Base-by-base conservation (phyloP, 2,113 vertebrate genomes). In the Strix uralensis region DNA sequence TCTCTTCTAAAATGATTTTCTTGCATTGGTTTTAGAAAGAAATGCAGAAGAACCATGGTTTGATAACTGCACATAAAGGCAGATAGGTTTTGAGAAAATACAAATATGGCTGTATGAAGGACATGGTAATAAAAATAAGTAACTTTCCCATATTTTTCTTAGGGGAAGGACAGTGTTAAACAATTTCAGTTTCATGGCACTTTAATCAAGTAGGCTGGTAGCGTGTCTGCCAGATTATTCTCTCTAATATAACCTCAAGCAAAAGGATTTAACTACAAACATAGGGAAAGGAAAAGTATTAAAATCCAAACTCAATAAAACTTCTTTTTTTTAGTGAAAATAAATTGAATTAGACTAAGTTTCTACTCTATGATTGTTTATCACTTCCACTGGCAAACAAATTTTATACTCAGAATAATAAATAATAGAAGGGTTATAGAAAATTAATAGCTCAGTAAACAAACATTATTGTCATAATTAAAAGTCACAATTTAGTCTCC, bases 371-470 rank as follows among this genome's bases (percentile, higher is more conserved):
- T 79, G 22, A 46, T 88, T 88, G 19, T 91, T 96, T 92, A 88
- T 65, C 80, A 74, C 2, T 15, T 95, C 61, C 83, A 62, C 47
- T 66, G 23, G 47, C 5, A 86, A 71, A 88, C 59, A 92, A 92
- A 85, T 94, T 94, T 88, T 88, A 86, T 67, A 44, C 5, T 89
- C n/a, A 88, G 61, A 92, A 77, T 66, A 94, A 47, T 25, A 59
- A 82, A 73, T 78, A 95, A 92, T 94, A 90, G 38, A 96, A 92
- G 51, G 30, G 4, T 7, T 87, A 73, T 84, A 66, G 40, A 96
- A 96, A 97, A 97, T 90, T 74, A 91, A 87, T 90, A 51, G 29
- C n/a, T 95, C 63, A 81, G 10, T 55, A 80, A 96, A 92, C 51
- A 70, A 57, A 80, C 11, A 81, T 74, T 94, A 47, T 75, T 83